Percentiles rank a stretch among this genome's conserved stretches.
phyloP scores from a whole-genome alignment of 2,888 invertebrate genomes.

The Calameuta idolon region DNA sequence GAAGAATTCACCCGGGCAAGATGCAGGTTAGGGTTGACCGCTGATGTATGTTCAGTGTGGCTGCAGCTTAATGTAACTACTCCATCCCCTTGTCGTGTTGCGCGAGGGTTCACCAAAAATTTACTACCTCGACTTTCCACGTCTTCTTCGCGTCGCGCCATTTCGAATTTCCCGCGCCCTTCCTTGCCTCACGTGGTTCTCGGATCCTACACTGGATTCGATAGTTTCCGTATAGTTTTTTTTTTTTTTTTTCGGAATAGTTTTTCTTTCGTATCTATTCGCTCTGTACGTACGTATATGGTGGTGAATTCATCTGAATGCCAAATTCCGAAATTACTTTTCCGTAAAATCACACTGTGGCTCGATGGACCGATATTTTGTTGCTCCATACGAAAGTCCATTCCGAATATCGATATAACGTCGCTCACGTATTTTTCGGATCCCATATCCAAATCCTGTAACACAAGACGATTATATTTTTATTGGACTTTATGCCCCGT shows the following conservation, averaged over 20 bases:
- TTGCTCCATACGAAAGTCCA: neutral
- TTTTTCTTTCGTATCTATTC: neutral
- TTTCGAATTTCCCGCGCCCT: neutral
- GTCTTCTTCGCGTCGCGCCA: neutral
- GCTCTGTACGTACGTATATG: neutral
- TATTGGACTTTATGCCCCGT: neutral
- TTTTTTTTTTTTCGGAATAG: neutral
- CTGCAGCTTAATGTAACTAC: conserved; percentile 3
- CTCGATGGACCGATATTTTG: neutral
- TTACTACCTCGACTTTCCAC: conserved; percentile 1
- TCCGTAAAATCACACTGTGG: neutral
- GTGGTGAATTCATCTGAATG: neutral
- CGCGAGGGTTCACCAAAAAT: neutral
- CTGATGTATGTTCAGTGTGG: conserved; percentile 3
- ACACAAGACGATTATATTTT: neutral
- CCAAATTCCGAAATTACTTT: neutral
- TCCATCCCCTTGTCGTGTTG: neutral
- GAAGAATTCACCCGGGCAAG: neutral
- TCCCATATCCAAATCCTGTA: neutral
- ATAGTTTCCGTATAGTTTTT: neutral
- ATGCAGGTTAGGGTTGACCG: conserved; percentile 8
- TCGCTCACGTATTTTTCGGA: neutral
- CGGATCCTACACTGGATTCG: neutral
- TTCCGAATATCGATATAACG: neutral
- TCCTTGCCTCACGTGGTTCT: neutral